Evolutionary conservation across 1,140 invertebrate genomes (phyloP).

Genomic region (Phenacoccus solenopsis): DNA sequence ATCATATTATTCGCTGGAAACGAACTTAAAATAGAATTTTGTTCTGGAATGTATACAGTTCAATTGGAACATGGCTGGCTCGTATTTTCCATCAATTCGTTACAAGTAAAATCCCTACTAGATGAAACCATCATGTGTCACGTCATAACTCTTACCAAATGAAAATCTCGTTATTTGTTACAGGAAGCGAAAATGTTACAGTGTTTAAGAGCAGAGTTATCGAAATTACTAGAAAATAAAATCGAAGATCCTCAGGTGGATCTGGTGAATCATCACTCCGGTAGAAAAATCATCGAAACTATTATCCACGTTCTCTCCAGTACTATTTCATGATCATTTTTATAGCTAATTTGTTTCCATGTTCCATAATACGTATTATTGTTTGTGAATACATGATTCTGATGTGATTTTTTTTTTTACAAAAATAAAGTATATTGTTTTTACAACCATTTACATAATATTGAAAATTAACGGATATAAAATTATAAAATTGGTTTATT

Average conservation of each 20-base stretch:
- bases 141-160: slow-evolving; percentile 11
- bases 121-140: neutral
- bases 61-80: slow-evolving; percentile 75
- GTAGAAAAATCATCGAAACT: slow-evolving; percentile 62
- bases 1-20: slow-evolving; percentile 67
- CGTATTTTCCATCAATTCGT: slow-evolving; percentile 58
- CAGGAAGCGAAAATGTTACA: slow-evolving; percentile 64
- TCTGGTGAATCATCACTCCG: slow-evolving; percentile 56
- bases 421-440: no score
- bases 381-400: no score
- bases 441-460: no score
- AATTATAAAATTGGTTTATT: neutral
- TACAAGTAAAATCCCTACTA: slow-evolving; percentile 41
- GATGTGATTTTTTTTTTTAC: neutral
- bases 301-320: slow-evolving; percentile 41
- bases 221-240: slow-evolving; percentile 62
- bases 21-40: slow-evolving; percentile 54
- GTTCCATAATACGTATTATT: no score
- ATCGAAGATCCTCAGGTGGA: slow-evolving; percentile 66
- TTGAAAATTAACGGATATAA: neutral
- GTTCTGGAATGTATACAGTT: slow-evolving; percentile 58
- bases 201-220: slow-evolving; percentile 54
- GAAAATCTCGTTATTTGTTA: slow-evolving; percentile 22
- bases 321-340: neutral
- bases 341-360: no score